phyloP scores from a whole-genome alignment of 2,113 vertebrate genomes.

The Neotragus moschatus region DNA sequence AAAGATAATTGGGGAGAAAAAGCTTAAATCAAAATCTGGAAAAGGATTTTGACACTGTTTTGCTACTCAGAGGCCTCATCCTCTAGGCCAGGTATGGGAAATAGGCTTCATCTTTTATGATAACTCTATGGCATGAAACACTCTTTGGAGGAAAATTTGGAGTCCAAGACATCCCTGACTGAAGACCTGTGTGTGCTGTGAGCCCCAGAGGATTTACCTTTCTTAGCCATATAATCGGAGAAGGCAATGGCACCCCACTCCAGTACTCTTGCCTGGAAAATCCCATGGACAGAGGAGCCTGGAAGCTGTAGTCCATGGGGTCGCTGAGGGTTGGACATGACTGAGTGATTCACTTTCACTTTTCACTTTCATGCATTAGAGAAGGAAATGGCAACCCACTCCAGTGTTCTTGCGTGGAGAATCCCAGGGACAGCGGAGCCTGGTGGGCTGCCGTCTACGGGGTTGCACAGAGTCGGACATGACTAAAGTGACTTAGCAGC shows the following conservation, averaged over 20 bases:
- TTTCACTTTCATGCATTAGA: no score
- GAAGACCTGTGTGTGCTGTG: background rate
- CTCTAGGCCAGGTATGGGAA: background rate
- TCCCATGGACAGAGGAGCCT: no score
- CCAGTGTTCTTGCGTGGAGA: no score
- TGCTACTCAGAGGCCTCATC: background rate
- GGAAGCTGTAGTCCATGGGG: no score
- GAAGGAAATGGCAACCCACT: no score
- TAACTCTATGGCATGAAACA: background rate
- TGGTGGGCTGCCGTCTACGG: no score
- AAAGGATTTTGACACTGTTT: background rate
- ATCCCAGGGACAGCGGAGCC: accelerated
- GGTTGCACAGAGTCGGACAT: no score
- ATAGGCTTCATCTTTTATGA: background rate
- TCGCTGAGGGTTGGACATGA: no score
- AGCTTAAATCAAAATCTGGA: background rate
- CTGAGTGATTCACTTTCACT: no score
- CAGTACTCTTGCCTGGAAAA: no score
- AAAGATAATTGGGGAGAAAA: background rate
- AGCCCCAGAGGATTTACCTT: background rate
- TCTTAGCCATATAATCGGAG: background rate
- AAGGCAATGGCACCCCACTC: no score
- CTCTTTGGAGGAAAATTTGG: background rate
- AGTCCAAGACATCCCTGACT: background rate
- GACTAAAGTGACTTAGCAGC: no score